These are phyloP conservation scores for Rhea pennata DNA, from an alignment of 2,113 vertebrate species.

Conservation along the genomic window DNA sequence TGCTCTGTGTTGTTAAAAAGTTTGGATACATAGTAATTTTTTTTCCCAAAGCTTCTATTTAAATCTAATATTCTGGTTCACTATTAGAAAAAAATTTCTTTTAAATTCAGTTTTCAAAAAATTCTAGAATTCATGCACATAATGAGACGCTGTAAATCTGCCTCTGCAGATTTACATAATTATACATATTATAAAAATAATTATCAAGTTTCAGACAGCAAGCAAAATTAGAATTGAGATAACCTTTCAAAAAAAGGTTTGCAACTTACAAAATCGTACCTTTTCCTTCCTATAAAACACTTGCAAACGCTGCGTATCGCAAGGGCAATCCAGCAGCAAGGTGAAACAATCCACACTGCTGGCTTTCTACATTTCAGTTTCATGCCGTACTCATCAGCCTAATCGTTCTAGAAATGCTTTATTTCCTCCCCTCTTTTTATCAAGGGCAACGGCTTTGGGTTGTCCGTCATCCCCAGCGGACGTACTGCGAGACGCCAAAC, in stretches of 20 bases:
- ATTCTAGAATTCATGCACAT: not conserved
- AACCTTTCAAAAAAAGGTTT: not conserved
- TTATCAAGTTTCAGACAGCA: not conserved
- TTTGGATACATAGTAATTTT: not conserved
- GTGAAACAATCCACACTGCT: rapidly evolving
- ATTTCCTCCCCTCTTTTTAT: not conserved
- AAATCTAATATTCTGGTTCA: not conserved
- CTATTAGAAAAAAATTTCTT: not conserved
- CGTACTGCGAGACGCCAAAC: not conserved
- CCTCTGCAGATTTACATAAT: not conserved
- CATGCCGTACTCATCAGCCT: not conserved
- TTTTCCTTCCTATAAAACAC: not conserved
- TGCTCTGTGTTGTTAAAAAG: not conserved
- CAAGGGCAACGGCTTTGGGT: not conserved
- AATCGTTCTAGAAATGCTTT: rapidly evolving
- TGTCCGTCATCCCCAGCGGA: not conserved
- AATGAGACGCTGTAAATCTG: not conserved
- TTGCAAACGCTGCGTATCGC: not conserved
- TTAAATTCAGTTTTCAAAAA: not conserved
- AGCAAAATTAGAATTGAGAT: not conserved
- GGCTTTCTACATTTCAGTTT: not conserved
- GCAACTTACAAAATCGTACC: not conserved
- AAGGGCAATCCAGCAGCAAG: not conserved
- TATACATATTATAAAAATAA: not conserved
- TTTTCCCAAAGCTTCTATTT: not conserved